These are phyloP conservation scores for Rhinogobio ventralis DNA, from an alignment of 2,797 vertebrate genomes.

Conservation along the genomic window DNA sequence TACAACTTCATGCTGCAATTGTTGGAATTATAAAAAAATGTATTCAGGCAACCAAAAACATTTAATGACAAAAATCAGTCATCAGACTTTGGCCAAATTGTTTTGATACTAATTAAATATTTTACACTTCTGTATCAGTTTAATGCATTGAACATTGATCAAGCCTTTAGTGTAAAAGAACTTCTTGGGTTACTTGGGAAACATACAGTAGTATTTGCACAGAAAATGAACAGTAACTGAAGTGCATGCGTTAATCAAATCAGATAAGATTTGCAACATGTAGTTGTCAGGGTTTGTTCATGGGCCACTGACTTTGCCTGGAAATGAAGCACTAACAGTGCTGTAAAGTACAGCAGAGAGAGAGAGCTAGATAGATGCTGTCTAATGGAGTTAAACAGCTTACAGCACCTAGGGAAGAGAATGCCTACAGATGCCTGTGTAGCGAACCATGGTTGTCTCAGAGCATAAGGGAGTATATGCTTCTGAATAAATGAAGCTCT, in stretches of 20 bases:
- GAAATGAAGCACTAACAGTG: constrained; percentile 50
- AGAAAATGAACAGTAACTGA: constrained; percentile 5
- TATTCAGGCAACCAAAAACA: not conserved
- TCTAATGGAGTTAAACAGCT: constrained; percentile 24
- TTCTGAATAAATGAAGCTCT: not conserved
- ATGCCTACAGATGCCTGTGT: constrained; percentile 29
- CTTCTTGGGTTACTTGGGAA: not conserved
- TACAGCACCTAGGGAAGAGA: constrained; percentile 34
- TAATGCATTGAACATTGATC: not conserved
- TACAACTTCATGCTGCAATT: not conserved
- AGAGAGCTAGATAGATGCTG: constrained; percentile 39
- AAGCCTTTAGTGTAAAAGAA: not conserved
- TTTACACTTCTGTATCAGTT: not conserved
- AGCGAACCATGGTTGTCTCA: constrained; percentile 17
- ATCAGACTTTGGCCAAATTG: not conserved
- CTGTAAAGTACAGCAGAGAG: constrained; percentile 32
- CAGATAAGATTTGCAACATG: constrained; percentile 22
- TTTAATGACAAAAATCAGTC: not conserved
- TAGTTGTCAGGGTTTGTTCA: constrained; percentile 21
- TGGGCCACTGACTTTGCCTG: constrained; percentile 39
- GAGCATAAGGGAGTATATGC: constrained; percentile 1
- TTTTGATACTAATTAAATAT: not conserved
- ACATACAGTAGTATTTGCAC: not conserved
- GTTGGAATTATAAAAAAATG: not conserved
- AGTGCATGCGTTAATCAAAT: constrained; percentile 29